Evolutionary conservation across 2,888 invertebrate genomes (phyloP).

Genomic region (Lycia hirtaria): DNA sequence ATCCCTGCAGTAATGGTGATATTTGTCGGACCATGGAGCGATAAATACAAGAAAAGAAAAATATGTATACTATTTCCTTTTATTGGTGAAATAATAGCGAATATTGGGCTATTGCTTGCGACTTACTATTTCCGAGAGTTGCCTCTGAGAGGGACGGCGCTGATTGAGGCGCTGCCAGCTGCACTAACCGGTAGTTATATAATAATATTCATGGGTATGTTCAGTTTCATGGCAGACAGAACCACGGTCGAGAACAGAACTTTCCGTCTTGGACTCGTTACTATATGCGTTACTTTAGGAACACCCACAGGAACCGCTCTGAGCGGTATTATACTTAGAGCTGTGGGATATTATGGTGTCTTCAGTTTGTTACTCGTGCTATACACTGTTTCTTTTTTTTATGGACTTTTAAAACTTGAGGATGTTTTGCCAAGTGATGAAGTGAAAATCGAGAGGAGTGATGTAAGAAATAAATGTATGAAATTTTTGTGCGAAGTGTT

Average conservation of each 20-base stretch:
- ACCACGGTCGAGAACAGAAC: constrained; percentile 86
- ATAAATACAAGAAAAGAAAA: constrained; percentile 85
- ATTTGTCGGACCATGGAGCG: constrained; percentile 87
- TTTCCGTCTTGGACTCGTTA: constrained; percentile 87
- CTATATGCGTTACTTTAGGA: constrained; percentile 81
- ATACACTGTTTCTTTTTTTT: constrained; percentile 66
- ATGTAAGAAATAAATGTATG: constrained; percentile 44
- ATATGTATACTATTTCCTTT: constrained; percentile 86
- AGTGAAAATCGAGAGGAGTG: constrained; percentile 29
- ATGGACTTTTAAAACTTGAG: constrained; percentile 72
- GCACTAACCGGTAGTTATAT: constrained; percentile 87
- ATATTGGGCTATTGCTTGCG: constrained; percentile 82
- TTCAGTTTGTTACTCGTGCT: constrained; percentile 69
- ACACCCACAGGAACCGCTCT: constrained; percentile 81
- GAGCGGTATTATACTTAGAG: constrained; percentile 79
- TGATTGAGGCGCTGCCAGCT: constrained; percentile 85
- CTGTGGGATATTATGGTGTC: constrained; percentile 77
- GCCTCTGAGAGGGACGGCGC: constrained; percentile 77
- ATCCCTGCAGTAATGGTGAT: constrained; percentile 85
- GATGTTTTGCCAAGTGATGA: constrained; percentile 57
- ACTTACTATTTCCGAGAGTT: constrained; percentile 84
- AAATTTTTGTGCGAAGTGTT: constrained; percentile 62
- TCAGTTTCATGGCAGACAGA: constrained; percentile 87
- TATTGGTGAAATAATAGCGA: constrained; percentile 82
- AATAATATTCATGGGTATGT: constrained; percentile 86